phyloP scores from a whole-genome alignment of 1,140 invertebrate genomes.

The Heterodera schachtii region DNA sequence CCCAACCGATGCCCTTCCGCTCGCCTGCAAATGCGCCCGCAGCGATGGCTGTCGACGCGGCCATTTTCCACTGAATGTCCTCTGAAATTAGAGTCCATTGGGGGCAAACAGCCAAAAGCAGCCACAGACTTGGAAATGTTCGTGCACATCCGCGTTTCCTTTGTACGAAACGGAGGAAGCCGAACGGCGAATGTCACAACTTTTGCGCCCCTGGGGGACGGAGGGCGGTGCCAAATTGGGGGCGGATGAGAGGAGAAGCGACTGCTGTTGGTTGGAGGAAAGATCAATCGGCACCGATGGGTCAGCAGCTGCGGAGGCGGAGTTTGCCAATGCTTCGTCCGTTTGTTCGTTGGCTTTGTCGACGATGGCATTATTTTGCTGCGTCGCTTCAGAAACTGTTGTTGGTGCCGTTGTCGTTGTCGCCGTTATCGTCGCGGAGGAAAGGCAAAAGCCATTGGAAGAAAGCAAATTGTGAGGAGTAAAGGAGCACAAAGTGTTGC shows the following conservation, averaged over 20 bases:
- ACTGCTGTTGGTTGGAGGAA: neutral
- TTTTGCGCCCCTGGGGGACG: neutral
- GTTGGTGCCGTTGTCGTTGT: neutral
- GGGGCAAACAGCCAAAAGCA: neutral
- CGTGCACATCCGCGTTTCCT: slow-evolving; percentile 19
- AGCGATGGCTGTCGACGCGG: slow-evolving; percentile 14
- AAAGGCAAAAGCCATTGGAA: neutral
- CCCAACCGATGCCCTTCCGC: neutral
- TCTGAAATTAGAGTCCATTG: neutral
- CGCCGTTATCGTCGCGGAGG: neutral
- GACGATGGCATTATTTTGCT: neutral
- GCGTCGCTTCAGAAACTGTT: neutral
- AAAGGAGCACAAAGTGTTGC: neutral
- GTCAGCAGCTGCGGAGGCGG: neutral
- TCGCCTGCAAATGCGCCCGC: neutral
- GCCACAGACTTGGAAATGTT: slow-evolving; percentile 14
- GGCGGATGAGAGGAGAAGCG: neutral
- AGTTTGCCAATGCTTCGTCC: too few relatives aligned
- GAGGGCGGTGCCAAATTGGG: neutral
- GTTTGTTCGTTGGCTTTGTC: slow-evolving; percentile 1
- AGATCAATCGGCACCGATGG: neutral
- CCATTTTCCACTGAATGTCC: slow-evolving; percentile 31
- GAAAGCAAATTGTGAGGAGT: neutral
- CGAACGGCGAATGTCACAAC: slow-evolving; percentile 13
- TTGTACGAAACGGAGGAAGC: slow-evolving; percentile 28